Evolutionary conservation across 2,888 invertebrate genomes (phyloP).

Genomic region (Dasysyrphus albostriatus): DNA sequence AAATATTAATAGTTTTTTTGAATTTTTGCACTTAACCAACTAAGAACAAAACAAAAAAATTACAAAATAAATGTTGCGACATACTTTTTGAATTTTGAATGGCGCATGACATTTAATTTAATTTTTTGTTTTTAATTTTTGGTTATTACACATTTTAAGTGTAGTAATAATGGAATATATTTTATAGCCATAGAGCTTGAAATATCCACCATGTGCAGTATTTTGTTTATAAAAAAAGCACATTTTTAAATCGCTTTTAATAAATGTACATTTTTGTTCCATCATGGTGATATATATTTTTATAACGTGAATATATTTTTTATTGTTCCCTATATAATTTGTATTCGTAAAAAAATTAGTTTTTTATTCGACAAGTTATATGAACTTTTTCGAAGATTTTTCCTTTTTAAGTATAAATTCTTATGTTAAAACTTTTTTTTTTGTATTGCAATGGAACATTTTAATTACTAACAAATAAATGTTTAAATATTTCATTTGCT

Average conservation of each 20-base stretch:
- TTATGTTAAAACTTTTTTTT: constrained; percentile 19
- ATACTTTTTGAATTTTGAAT: constrained; percentile 75
- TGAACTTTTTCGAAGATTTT: constrained; percentile 50
- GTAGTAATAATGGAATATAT: constrained; percentile 42
- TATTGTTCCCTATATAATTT: constrained; percentile 11
- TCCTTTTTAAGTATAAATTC: constrained; percentile 7
- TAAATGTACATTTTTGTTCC: constrained; percentile 47
- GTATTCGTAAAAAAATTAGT: constrained; percentile 16
- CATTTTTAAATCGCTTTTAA: constrained; percentile 53
- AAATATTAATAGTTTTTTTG: constrained; percentile 54
- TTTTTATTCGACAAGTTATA: constrained; percentile 51
- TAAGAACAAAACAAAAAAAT: constrained; percentile 40
- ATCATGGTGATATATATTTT: constrained; percentile 42
- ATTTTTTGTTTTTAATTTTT: constrained; percentile 41
- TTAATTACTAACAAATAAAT: constrained; percentile 34
- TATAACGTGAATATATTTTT: constrained; percentile 32
- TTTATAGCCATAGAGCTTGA: constrained; percentile 29
- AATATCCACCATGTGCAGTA: constrained; percentile 57
- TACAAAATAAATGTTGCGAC: constrained; percentile 67
- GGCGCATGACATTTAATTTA: constrained; percentile 63
- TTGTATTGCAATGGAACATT: constrained; percentile 64
- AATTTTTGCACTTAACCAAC: constrained; percentile 66
- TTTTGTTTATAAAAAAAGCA: constrained; percentile 44
- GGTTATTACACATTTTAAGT: constrained; percentile 19
- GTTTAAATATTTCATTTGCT: constrained; percentile 48